Conservation (phyloP, 2,797 vertebrate genomes). For the Sardinella longiceps region DNA sequence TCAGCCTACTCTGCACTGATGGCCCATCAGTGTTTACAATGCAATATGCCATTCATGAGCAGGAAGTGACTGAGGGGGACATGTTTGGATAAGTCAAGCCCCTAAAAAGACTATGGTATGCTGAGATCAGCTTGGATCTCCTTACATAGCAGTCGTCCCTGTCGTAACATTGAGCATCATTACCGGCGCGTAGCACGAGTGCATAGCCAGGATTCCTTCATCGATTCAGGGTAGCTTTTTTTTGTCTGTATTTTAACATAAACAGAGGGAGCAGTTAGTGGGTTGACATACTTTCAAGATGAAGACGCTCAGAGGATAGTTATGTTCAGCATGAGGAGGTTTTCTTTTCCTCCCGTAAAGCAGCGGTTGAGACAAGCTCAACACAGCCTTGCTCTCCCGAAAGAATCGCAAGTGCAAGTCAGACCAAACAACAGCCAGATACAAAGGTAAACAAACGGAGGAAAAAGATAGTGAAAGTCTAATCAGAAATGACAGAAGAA, state of each 20-base stretch:
- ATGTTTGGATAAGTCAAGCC: background rate
- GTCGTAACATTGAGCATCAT: background rate
- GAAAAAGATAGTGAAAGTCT: background rate
- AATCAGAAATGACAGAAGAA: background rate
- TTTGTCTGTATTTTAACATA: background rate
- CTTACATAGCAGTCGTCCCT: background rate
- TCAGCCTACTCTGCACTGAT: background rate
- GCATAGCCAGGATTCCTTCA: slow-evolving; percentile 4
- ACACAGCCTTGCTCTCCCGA: background rate
- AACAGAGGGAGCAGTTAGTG: background rate
- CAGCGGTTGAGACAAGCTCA: background rate
- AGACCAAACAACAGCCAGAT: background rate
- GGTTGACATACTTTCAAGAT: background rate
- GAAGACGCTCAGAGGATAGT: background rate
- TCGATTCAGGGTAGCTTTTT: background rate
- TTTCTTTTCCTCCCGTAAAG: background rate
- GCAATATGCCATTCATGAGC: slow-evolving; percentile 14
- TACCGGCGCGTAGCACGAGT: background rate
- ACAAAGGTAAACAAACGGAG: background rate
- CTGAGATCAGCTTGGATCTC: slow-evolving; percentile 4
- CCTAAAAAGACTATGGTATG: background rate
- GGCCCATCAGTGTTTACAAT: slow-evolving; percentile 2
- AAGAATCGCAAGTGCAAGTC: background rate
- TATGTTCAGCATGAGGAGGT: background rate
- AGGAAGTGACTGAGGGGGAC: background rate